Conservation (phyloP, 1,140 invertebrate genomes). For the Scaptomyza pallida region DNA sequence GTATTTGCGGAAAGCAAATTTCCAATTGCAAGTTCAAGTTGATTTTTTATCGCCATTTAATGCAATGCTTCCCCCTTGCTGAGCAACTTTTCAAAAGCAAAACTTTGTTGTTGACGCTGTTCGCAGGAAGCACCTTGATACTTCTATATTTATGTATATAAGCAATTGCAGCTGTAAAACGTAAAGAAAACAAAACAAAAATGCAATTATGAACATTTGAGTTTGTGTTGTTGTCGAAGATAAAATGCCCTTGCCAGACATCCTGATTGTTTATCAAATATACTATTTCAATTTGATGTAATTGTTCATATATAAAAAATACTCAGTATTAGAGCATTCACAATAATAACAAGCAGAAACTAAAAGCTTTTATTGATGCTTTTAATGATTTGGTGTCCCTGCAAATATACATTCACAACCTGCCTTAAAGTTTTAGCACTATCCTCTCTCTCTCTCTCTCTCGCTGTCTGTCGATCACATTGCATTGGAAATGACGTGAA, state of each 20-base stretch:
- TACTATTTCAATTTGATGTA: no score
- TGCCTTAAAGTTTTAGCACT: constrained; percentile 22
- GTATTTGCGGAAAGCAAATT: constrained; percentile 69
- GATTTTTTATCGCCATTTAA: constrained; percentile 73
- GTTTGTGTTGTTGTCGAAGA: neutral
- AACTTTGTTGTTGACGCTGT: constrained; percentile 38
- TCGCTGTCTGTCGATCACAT: constrained; percentile 28
- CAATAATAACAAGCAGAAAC: constrained; percentile 50
- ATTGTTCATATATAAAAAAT: neutral
- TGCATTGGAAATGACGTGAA: constrained; percentile 68
- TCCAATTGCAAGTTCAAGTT: constrained; percentile 76
- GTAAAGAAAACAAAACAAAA: constrained; percentile 20
- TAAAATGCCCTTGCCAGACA: neutral
- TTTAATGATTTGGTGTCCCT: constrained; percentile 45
- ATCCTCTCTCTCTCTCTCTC: constrained; percentile 9
- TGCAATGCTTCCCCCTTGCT: constrained; percentile 62
- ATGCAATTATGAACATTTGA: constrained; percentile 7
- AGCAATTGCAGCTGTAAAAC: constrained; percentile 35
- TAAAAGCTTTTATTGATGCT: constrained; percentile 31
- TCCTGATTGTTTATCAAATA: no score
- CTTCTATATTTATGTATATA: constrained; percentile 75
- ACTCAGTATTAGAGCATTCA: neutral
- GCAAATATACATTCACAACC: constrained; percentile 41
- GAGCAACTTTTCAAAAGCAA: constrained; percentile 69
- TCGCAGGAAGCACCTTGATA: constrained; percentile 80